Evolutionary conservation across 2,797 vertebrate species (phyloP).

Genomic region (Cyprinodon diabolis): DNA sequence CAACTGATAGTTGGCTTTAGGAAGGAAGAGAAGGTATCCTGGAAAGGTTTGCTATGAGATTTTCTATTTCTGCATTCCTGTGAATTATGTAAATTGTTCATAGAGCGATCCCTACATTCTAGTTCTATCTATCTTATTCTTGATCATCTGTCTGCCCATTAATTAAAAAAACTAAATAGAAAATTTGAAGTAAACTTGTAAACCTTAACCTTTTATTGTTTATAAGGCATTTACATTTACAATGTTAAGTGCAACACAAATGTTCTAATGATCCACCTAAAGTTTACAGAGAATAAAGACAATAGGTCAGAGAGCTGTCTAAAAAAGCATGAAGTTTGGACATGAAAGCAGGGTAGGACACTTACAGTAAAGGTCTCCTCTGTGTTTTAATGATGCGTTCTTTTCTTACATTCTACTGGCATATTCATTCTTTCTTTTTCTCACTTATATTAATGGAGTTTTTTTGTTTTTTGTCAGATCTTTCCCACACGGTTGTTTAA

Average conservation of each 20-base stretch:
- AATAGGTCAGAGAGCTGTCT: not conserved
- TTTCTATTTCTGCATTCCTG: not conserved
- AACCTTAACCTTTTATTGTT: too few relatives aligned
- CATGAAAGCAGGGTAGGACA: not conserved
- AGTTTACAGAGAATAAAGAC: not conserved
- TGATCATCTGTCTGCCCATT: not conserved
- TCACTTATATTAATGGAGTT: slow-evolving; percentile 10
- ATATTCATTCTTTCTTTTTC: slow-evolving; percentile 2
- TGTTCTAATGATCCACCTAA: not conserved
- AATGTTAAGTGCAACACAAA: not conserved
- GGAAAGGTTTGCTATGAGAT: not conserved
- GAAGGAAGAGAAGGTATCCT: not conserved
- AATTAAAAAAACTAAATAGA: not conserved
- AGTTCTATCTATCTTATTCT: not conserved
- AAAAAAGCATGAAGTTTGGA: not conserved
- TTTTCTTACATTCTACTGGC: slow-evolving; percentile 15
- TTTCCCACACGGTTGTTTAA: slow-evolving; percentile 38
- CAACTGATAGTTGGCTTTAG: not conserved
- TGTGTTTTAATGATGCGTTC: slow-evolving; percentile 22
- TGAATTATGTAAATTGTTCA: not conserved
- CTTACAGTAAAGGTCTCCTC: not conserved
- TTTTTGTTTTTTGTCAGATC: slow-evolving; percentile 30
- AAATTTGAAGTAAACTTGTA: too few relatives aligned
- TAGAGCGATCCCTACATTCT: not conserved
- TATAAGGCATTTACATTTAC: too few relatives aligned